Evolutionary conservation across 2,797 vertebrate genomes (phyloP).

Genomic region (Lagodon rhomboides): DNA sequence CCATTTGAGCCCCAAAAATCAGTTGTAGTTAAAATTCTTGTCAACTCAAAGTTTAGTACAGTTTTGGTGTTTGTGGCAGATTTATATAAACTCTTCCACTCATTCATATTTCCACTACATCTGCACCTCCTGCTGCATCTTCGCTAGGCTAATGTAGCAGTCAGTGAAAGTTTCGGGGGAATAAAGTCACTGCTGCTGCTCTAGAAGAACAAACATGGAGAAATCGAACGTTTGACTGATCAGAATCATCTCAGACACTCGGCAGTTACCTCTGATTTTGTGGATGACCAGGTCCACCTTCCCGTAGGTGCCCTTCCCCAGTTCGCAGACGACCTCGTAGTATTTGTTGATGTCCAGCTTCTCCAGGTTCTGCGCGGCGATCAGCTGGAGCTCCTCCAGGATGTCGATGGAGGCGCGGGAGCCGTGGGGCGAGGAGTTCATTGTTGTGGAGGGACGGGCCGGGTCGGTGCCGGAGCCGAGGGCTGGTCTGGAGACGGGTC

Average conservation of each 20-base stretch:
- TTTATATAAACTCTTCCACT: no score
- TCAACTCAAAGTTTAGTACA: no score
- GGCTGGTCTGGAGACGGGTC: slow-evolving; percentile 42
- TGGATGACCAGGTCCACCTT: slow-evolving; percentile 88
- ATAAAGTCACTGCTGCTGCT: no score
- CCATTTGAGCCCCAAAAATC: no score
- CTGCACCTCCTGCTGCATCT: no score
- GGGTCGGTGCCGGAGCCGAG: no score
- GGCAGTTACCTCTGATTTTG: slow-evolving; percentile 82
- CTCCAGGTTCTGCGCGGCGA: slow-evolving; percentile 87
- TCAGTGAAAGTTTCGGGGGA: no score
- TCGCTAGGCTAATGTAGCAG: no score
- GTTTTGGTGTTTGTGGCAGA: no score
- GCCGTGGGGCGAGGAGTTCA: slow-evolving; percentile 78
- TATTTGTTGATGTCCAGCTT: slow-evolving; percentile 85
- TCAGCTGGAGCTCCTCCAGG: slow-evolving; percentile 87
- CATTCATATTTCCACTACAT: no score
- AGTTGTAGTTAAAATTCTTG: no score
- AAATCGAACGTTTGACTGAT: not conserved
- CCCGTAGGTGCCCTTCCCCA: slow-evolving; percentile 88
- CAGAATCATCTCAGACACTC: not conserved
- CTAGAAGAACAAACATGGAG: not conserved
- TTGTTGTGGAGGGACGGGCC: slow-evolving; percentile 55
- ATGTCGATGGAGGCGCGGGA: slow-evolving; percentile 79
- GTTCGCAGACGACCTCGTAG: slow-evolving; percentile 86